Base-by-base conservation (phyloP, 2,888 invertebrate species). In the Chrysolina americana region DNA sequence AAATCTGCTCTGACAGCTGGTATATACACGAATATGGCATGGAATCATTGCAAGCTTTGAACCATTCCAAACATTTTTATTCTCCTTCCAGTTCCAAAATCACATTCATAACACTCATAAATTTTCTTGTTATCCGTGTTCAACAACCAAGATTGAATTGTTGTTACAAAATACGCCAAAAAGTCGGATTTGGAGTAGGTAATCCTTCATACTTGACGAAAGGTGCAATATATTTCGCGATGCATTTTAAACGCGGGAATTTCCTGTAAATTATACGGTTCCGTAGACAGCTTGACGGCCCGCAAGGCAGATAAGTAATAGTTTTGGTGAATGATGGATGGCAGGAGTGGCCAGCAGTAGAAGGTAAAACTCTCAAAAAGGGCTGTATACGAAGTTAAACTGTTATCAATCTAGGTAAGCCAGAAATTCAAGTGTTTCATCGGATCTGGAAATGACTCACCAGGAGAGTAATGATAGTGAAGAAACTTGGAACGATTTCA, bases 221-320 rank as follows among this genome's bases (percentile, higher is more conserved):
- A 59, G 59, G 59, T 59, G 59, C 59, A 59, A 59, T 59, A 59
- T 59, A 59, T 59, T 59, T 36, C 28, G 59, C 36, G 28, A 59
- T 59, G 59, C 59, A 59, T 59, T 59, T 36, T 59, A n/a, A 59
- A 59, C 59, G 59, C 36, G 36, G 59, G 28, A 8, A n/a, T 59
- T 59, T 59, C 36, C 28, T 59, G 36, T 59, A 28, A 59, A 59
- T 59, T 59, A 59, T 59, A 59, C 59, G 59, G 59, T 59, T 59
- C 59, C 59, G 59, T 59, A 59, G 59, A 59, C 59, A 59, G 28
- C 10, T 59, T 59, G 59, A 59, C 59, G 59, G 23, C 28, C n/a
- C 59, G 59, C 36, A 28, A 59, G 28, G 28, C 59, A 59, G 59
- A 59, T 23, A 59, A 59, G 59, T 59, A 59, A 59, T 59, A 59